Conservation (phyloP, 2,797 vertebrate species). For the Sebastes hubbsi region DNA sequence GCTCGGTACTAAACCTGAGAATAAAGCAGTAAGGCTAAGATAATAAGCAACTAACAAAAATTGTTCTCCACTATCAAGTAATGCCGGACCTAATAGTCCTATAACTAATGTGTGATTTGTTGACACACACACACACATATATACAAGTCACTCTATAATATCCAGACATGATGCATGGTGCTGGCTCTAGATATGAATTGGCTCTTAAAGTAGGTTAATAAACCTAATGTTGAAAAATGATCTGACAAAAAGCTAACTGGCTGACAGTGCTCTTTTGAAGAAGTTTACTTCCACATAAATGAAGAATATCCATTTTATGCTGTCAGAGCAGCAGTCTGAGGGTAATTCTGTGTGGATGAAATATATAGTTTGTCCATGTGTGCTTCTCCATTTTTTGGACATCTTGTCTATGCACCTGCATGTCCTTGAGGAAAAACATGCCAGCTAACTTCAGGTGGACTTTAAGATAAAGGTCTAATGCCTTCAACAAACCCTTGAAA, state of each 20-base stretch:
- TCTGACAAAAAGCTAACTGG: constrained; percentile 44
- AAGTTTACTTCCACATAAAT: constrained; percentile 37
- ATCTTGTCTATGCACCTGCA: not conserved
- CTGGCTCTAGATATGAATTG: constrained; percentile 8
- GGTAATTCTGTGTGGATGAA: not conserved
- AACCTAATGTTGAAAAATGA: constrained; percentile 53
- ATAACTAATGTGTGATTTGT: not conserved
- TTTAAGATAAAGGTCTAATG: constrained; percentile 4
- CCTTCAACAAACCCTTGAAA: not conserved
- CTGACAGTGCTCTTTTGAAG: constrained; percentile 33
- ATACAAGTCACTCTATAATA: not conserved
- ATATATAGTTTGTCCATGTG: not conserved
- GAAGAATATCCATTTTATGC: constrained; percentile 37
- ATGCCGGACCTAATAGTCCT: not conserved
- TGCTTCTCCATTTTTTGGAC: not conserved
- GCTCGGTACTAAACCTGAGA: not conserved
- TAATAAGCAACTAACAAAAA: not conserved
- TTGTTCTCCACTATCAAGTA: not conserved
- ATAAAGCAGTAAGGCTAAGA: not conserved
- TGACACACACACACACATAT: not conserved
- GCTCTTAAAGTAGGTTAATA: constrained; percentile 40
- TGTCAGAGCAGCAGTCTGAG: constrained; percentile 7
- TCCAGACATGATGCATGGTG: constrained; percentile 14
- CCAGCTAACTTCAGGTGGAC: not conserved
- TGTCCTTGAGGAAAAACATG: not conserved